Percentiles rank a stretch among this genome's conserved stretches.
Conservation (phyloP, 2,113 vertebrate genomes). For the Myotis davidii region DNA sequence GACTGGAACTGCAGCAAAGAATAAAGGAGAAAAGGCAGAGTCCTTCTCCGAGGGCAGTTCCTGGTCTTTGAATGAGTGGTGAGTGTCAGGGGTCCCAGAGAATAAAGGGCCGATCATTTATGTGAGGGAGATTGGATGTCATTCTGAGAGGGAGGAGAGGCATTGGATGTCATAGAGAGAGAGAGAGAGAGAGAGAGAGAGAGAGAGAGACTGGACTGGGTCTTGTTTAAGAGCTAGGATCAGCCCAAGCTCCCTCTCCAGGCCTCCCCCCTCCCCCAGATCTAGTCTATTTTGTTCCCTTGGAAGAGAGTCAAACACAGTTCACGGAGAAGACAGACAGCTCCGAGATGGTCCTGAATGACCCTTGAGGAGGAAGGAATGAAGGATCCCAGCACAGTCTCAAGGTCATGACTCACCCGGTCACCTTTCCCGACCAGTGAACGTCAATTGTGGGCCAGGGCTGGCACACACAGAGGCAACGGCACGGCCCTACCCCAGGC, state of each 20-base stretch:
- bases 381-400: not conserved
- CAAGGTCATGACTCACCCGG: not conserved
- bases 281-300: not conserved
- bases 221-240: not conserved
- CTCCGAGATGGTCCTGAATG: not conserved
- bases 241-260: not conserved
- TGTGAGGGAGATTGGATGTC: not conserved
- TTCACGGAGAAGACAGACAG: not conserved
- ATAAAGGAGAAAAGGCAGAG: not conserved
- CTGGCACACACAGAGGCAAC: not conserved
- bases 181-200: not conserved
- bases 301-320: not conserved
- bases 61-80: not conserved
- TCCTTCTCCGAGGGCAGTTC: not conserved
- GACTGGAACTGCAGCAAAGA: not conserved
- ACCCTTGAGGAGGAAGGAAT: not conserved
- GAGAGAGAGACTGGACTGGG: not conserved
- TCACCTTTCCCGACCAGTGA: fast-evolving
- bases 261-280: too few relatives aligned
- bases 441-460: not conserved
- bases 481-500: fast-evolving
- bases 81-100: not conserved
- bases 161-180: too few relatives aligned
- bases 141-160: not conserved
- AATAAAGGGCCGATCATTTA: not conserved